Conservation (phyloP, 1,140 invertebrate species). For the Venturia canescens region DNA sequence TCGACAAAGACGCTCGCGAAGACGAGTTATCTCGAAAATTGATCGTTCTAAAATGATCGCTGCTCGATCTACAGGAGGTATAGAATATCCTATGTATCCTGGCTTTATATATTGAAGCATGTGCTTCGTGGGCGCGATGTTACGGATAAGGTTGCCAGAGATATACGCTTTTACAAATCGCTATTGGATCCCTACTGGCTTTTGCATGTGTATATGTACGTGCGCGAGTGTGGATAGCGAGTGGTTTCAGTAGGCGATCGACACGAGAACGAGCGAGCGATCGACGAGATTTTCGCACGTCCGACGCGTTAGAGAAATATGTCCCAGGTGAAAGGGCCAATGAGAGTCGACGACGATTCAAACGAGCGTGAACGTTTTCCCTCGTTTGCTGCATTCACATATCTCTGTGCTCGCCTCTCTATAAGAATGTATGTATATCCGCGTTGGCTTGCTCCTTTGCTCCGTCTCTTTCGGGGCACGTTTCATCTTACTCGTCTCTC, state of each 20-base stretch:
- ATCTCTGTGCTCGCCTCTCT: background rate
- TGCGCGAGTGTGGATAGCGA: background rate
- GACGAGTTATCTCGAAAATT: background rate
- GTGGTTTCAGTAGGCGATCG: background rate
- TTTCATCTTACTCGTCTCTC: background rate
- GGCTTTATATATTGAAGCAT: slow-evolving; percentile 24
- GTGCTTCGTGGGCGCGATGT: slow-evolving; percentile 31
- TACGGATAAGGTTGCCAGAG: slow-evolving; percentile 27
- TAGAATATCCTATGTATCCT: background rate
- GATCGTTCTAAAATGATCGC: background rate
- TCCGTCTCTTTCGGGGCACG: background rate
- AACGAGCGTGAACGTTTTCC: slow-evolving; percentile 33
- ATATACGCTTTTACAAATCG: slow-evolving; percentile 37
- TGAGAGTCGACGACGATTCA: slow-evolving; percentile 23
- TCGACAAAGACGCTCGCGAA: too few species aligned
- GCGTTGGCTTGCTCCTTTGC: background rate
- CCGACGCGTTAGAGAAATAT: slow-evolving; percentile 39
- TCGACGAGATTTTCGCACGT: slow-evolving; percentile 41
- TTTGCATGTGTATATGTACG: slow-evolving; percentile 1
- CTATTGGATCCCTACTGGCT: slow-evolving; percentile 32
- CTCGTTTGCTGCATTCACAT: background rate
- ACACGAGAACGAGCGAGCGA: slow-evolving; percentile 23
- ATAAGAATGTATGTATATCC: background rate
- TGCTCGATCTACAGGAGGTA: background rate
- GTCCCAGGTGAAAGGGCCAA: slow-evolving; percentile 36